Conservation (phyloP, 2,888 invertebrate species). For the Ennomos erosarius region DNA sequence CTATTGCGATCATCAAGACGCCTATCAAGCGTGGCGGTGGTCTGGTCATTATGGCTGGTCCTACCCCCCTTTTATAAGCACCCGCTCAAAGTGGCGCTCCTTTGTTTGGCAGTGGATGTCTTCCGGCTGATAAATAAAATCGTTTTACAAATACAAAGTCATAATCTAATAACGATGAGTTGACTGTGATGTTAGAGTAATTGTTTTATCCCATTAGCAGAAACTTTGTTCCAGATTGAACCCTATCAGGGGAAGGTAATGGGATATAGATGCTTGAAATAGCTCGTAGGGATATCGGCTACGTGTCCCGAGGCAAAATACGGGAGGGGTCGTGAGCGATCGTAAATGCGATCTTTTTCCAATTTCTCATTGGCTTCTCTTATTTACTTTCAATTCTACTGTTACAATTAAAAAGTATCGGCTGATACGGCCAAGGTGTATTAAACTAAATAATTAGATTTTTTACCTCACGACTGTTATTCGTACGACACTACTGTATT, state of each 20-base stretch:
- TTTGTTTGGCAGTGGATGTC: no score
- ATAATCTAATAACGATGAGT: conserved; percentile 4
- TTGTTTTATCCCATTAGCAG: conserved; percentile 20
- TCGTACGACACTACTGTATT: no score
- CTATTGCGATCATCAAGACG: no score
- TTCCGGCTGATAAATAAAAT: conserved; percentile 36
- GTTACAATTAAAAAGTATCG: neutral
- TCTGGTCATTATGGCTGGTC: no score
- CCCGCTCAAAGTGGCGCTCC: no score
- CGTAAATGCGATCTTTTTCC: conserved; percentile 17
- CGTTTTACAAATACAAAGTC: conserved; percentile 13
- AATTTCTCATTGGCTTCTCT: conserved; percentile 8
- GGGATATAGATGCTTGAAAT: conserved; percentile 34
- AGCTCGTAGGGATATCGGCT: conserved; percentile 35
- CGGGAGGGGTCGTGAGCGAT: conserved; percentile 12
- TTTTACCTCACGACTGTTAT: no score
- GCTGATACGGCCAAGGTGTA: no score
- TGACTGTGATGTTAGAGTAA: conserved; percentile 5
- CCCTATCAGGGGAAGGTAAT: conserved; percentile 40
- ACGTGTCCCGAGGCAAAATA: conserved; percentile 44
- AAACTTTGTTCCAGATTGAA: conserved; percentile 32
- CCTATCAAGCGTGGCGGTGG: no score
- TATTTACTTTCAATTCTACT: neutral
- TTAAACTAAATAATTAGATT: no score
- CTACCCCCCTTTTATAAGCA: no score